A percentile compares a stretch with the other conserved stretches of the same genome.
These are phyloP conservation scores for Lethocerus indicus DNA, from an alignment of 1,140 invertebrate genomes.

Conservation along the genomic window DNA sequence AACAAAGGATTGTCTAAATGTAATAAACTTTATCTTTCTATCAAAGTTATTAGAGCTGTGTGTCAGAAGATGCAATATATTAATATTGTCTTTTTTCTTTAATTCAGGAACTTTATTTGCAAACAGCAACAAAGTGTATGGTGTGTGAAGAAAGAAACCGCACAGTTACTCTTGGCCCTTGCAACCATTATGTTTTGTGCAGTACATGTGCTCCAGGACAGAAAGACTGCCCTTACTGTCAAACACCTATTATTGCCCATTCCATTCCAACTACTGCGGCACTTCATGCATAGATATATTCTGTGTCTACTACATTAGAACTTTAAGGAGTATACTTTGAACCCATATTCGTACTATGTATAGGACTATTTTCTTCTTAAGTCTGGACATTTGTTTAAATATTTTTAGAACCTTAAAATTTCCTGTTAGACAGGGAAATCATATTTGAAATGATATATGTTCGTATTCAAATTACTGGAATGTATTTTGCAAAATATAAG, in stretches of 20 bases:
- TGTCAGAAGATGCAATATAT: neutral
- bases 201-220: slow-evolving; percentile 60
- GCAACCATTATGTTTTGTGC: slow-evolving; percentile 82
- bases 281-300: slow-evolving; percentile 7
- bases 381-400: no score
- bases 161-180: slow-evolving; percentile 63
- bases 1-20: neutral
- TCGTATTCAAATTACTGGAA: no score
- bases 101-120: slow-evolving; percentile 51
- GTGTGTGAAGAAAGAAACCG: slow-evolving; percentile 74
- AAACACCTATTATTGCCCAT: slow-evolving; percentile 46
- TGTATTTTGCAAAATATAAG: no score
- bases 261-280: slow-evolving; percentile 11
- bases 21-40: neutral
- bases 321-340: no score
- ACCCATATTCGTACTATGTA: no score
- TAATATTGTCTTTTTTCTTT: neutral
- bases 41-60: neutral
- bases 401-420: no score
- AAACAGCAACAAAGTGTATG: slow-evolving; percentile 78
- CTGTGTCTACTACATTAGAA: no score
- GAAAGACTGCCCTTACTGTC: slow-evolving; percentile 77
- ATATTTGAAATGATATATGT: no score
- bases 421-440: no score
- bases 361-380: no score